Conservation (phyloP, 2,113 vertebrate species). For the Platichthys flesus region DNA sequence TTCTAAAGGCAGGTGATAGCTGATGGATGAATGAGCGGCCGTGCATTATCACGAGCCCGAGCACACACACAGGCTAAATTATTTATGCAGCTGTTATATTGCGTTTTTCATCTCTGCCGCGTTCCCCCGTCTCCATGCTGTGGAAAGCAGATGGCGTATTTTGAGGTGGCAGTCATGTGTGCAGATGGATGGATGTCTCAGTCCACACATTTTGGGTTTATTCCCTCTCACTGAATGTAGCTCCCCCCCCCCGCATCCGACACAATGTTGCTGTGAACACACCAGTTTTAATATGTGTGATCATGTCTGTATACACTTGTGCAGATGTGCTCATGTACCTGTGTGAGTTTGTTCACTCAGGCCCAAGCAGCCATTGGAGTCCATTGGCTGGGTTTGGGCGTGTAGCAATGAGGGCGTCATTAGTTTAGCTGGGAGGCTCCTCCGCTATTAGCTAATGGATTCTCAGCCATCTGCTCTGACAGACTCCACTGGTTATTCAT, state of each 20-base stretch:
- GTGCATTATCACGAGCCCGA: slow-evolving; percentile 47
- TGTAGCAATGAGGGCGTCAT: slow-evolving; percentile 72
- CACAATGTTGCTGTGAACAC: not conserved
- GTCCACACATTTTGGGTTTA: slow-evolving; percentile 29
- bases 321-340: not conserved
- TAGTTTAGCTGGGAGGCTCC: slow-evolving; percentile 74
- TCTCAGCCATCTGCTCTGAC: slow-evolving; percentile 76
- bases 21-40: slow-evolving; percentile 22
- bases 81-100: slow-evolving; percentile 73
- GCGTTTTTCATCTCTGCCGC: slow-evolving; percentile 54
- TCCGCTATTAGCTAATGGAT: slow-evolving; percentile 77
- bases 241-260: not conserved
- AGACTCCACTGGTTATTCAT: slow-evolving; percentile 67
- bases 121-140: slow-evolving; percentile 42
- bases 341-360: slow-evolving; percentile 23
- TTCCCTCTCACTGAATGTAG: slow-evolving; percentile 4
- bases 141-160: slow-evolving; percentile 73
- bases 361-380: slow-evolving; percentile 46
- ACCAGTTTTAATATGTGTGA: not conserved
- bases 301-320: not conserved
- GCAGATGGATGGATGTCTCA: slow-evolving; percentile 39
- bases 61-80: slow-evolving; percentile 53
- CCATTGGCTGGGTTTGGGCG: slow-evolving; percentile 59
- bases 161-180: slow-evolving; percentile 66
- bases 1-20: slow-evolving; percentile 47